phyloP scores from a whole-genome alignment of 1,140 invertebrate genomes.

The Caenorhabditis latens region DNA sequence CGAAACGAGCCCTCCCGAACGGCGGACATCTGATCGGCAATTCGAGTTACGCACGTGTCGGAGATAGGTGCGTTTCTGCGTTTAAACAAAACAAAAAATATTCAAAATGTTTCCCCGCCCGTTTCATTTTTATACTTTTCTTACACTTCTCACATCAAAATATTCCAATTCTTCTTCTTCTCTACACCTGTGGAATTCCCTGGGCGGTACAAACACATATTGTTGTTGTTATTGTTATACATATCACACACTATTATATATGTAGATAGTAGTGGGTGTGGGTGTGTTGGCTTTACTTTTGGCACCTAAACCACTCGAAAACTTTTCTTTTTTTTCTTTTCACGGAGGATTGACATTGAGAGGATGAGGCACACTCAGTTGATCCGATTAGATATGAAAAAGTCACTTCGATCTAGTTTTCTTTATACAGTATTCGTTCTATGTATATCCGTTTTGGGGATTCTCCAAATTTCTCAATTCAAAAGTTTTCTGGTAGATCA shows the following conservation, averaged over 20 bases:
- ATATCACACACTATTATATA: not conserved
- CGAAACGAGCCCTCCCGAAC: constrained; percentile 29
- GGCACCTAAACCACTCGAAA: constrained; percentile 25
- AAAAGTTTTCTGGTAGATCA: no score
- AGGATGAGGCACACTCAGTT: constrained; percentile 3
- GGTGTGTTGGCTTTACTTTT: constrained; percentile 5
- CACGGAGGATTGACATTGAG: constrained; percentile 32
- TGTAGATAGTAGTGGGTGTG: not conserved
- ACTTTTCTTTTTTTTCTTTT: not conserved
- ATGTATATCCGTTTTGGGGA: no score
- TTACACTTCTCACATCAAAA: constrained; percentile 5
- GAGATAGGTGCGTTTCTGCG: constrained; percentile 43
- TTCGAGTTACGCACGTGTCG: constrained; percentile 50
- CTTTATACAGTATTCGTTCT: no score
- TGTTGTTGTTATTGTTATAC: constrained; percentile 1
- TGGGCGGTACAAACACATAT: not conserved
- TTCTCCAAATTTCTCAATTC: no score
- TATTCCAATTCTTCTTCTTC: not conserved
- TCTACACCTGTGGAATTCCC: not conserved
- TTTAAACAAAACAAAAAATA: no score
- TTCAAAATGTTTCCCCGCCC: not conserved
- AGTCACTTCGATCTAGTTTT: not conserved
- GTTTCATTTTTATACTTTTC: constrained; percentile 3
- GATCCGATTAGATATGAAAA: constrained; percentile 44
- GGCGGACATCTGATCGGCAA: constrained; percentile 49